Evolutionary conservation across 2,797 vertebrate species (phyloP).

Genomic region (Iguana delicatissima): DNA sequence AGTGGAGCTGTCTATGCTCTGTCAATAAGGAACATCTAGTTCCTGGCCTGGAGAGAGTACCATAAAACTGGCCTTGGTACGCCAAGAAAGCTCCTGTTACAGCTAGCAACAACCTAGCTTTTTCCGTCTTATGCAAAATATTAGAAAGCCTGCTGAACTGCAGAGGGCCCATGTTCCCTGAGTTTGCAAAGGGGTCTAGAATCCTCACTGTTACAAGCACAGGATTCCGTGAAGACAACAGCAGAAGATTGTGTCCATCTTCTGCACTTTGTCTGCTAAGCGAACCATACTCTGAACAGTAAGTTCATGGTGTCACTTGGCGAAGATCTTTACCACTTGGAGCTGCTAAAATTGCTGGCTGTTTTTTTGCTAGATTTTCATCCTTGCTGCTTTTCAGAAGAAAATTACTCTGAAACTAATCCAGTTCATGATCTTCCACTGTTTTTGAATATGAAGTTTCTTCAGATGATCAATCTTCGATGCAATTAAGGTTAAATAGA

Average conservation of each 20-base stretch:
- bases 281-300: not conserved
- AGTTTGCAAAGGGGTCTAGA: not conserved
- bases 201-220: not conserved
- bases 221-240: not conserved
- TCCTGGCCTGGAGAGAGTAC: not conserved
- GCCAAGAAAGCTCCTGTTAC: not conserved
- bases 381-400: not conserved
- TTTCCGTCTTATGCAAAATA: not conserved
- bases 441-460: not conserved
- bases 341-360: not conserved
- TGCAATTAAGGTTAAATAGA: not conserved
- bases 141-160: not conserved
- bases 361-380: not conserved
- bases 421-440: not conserved
- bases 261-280: not conserved
- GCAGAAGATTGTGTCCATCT: not conserved
- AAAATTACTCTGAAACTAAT: not conserved
- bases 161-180: not conserved
- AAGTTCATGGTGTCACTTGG: not conserved
- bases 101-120: not conserved
- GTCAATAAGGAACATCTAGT: not conserved
- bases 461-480: not conserved
- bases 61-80: not conserved
- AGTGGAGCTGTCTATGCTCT: not conserved
- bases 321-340: not conserved